Conservation (phyloP, 1,140 invertebrate species). For the Sycophaga agraensis region DNA sequence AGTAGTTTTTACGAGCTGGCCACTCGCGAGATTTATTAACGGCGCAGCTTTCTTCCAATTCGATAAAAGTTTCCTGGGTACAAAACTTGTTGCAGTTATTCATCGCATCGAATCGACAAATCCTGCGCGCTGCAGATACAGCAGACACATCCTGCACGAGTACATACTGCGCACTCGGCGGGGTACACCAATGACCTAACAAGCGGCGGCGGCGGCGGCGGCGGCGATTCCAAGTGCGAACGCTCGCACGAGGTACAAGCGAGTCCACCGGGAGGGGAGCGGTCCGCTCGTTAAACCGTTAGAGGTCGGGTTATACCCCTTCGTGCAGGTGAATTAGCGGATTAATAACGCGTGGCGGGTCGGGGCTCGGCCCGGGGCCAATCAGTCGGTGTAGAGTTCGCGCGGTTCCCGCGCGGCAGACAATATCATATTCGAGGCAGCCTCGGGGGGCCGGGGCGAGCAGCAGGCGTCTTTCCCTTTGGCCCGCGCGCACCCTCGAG, state of each 20-base stretch:
- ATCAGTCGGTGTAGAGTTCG: constrained; percentile 53
- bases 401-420: constrained; percentile 29
- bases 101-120: too few species aligned
- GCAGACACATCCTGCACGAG: neutral
- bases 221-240: neutral
- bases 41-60: too few species aligned
- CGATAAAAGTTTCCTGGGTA: too few species aligned
- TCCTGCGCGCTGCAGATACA: too few species aligned
- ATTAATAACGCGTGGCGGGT: constrained; percentile 57
- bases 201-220: neutral
- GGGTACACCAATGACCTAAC: neutral
- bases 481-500: constrained; percentile 33
- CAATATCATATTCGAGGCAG: constrained; percentile 57
- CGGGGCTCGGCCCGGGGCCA: constrained; percentile 49
- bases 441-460: neutral
- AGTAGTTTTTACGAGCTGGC: too few species aligned
- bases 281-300: constrained; percentile 38
- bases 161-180: neutral
- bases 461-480: constrained; percentile 14
- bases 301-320: constrained; percentile 37
- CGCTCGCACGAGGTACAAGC: neutral
- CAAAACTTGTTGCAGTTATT: too few species aligned
- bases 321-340: constrained; percentile 42
- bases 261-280: neutral
- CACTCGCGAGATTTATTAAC: too few species aligned